A percentile compares a stretch with the other conserved stretches of the same genome.
Evolutionary conservation across 2,888 invertebrate genomes (phyloP).

Genomic region (Oscheius sp.): DNA sequence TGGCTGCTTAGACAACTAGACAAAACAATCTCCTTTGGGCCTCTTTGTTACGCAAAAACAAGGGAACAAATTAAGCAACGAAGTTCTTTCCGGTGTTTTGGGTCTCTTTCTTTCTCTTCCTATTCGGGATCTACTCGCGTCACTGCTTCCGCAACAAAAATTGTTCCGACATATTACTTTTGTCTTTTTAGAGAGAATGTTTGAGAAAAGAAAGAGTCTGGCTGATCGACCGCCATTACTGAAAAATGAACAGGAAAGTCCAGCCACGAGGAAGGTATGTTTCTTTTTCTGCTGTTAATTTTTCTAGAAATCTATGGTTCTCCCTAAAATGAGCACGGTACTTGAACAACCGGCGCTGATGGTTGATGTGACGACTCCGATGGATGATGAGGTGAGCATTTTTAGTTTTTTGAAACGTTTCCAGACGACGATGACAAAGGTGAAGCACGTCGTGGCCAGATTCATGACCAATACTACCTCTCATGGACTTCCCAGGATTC

Average conservation of each 20-base stretch:
- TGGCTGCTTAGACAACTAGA: not conserved
- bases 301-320: not conserved
- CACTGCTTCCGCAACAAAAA: not conserved
- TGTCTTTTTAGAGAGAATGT: not conserved
- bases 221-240: not conserved
- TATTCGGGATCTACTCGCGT: not conserved
- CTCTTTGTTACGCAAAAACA: not conserved
- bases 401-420: not conserved
- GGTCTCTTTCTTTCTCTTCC: not conserved
- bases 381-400: slow-evolving; percentile 3
- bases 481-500: slow-evolving; percentile 47
- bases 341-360: not conserved
- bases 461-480: slow-evolving; percentile 49
- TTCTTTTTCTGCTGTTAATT: not conserved
- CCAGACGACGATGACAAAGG: not conserved
- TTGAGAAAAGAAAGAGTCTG: not conserved
- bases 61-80: not conserved
- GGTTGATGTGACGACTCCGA: slow-evolving; percentile 4
- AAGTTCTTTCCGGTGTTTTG: slow-evolving; percentile 17
- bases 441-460: slow-evolving; percentile 22
- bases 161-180: not conserved
- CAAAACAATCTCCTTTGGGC: no score
- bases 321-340: not conserved
- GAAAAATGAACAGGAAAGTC: not conserved
- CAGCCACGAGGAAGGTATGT: not conserved